phyloP scores from a whole-genome alignment of 2,113 vertebrate genomes.

The Martes martes region DNA sequence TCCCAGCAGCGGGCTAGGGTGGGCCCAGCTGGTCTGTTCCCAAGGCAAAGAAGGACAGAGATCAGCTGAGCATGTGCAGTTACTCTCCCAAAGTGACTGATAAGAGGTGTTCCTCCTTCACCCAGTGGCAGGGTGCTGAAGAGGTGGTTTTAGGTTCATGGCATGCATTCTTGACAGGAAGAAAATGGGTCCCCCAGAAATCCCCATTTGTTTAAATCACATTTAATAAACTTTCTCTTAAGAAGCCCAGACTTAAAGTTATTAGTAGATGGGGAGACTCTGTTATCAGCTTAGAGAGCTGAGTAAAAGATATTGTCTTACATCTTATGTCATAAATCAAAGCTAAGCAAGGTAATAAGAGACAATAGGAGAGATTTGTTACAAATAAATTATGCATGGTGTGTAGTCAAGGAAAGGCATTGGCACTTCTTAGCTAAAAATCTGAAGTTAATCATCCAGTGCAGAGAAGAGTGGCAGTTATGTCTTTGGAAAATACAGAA shows the following conservation, averaged over 20 bases:
- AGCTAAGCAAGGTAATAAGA: background rate
- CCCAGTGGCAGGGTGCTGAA: background rate
- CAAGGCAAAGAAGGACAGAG: background rate
- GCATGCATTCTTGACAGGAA: fast-evolving
- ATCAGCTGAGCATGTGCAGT: fast-evolving
- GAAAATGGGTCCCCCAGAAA: fast-evolving
- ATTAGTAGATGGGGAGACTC: background rate
- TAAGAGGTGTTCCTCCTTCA: background rate
- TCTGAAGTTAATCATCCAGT: background rate
- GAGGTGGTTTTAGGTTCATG: background rate
- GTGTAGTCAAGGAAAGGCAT: background rate
- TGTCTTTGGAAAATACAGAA: background rate
- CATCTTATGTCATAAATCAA: background rate
- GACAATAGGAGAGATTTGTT: background rate
- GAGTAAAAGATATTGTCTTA: background rate
- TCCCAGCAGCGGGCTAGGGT: fast-evolving
- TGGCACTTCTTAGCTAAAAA: background rate
- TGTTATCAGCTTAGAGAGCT: background rate
- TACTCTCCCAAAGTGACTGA: background rate
- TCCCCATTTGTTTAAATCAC: background rate
- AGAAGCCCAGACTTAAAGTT: background rate
- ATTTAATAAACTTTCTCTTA: background rate
- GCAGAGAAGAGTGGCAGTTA: background rate
- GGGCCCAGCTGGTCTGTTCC: fast-evolving
- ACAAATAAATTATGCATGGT: slow-evolving; percentile 3